Percentiles rank a stretch among this genome's conserved stretches.
phyloP scores from a whole-genome alignment of 1,140 invertebrate species.

The Hyles euphorbiae region DNA sequence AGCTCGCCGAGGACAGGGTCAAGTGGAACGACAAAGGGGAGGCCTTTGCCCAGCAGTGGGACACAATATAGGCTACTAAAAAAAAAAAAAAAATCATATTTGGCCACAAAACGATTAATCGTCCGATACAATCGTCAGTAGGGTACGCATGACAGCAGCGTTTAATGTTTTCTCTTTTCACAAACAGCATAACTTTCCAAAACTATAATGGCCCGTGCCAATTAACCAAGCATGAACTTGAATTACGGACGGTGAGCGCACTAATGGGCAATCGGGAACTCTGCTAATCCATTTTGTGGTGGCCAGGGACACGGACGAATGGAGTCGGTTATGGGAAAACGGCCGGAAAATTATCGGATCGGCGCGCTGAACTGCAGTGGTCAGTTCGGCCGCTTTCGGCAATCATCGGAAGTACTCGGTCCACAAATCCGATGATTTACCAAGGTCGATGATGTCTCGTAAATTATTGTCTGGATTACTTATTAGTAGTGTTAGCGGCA shows the following conservation, averaged over 20 bases:
- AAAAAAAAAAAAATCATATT: too few relatives aligned
- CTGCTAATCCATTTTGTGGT: constrained; percentile 28
- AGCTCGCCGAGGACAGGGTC: too few relatives aligned
- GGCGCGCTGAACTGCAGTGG: constrained; percentile 3
- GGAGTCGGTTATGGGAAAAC: constrained; percentile 19
- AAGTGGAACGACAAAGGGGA: too few relatives aligned
- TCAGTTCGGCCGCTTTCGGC: neutral
- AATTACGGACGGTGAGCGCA: constrained; percentile 7
- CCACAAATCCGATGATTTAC: too few relatives aligned
- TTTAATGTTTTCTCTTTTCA: constrained; percentile 1
- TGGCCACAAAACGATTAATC: too few relatives aligned
- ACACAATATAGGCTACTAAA: too few relatives aligned
- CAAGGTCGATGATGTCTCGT: too few relatives aligned
- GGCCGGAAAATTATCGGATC: constrained; percentile 18
- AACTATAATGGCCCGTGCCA: constrained; percentile 3
- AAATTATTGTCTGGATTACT: too few relatives aligned
- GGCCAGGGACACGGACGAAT: constrained; percentile 7
- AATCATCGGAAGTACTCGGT: neutral
- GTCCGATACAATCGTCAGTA: too few relatives aligned
- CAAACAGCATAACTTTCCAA: constrained; percentile 7
- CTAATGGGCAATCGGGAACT: constrained; percentile 23
- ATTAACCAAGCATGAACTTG: constrained; percentile 15
- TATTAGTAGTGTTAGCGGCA: too few relatives aligned
- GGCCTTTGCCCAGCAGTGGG: too few relatives aligned
- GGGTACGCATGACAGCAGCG: too few relatives aligned